Percentiles rank a stretch among this genome's conserved stretches.
phyloP scores from a whole-genome alignment of 2,797 vertebrate genomes.

The Hippocampus kuda region DNA sequence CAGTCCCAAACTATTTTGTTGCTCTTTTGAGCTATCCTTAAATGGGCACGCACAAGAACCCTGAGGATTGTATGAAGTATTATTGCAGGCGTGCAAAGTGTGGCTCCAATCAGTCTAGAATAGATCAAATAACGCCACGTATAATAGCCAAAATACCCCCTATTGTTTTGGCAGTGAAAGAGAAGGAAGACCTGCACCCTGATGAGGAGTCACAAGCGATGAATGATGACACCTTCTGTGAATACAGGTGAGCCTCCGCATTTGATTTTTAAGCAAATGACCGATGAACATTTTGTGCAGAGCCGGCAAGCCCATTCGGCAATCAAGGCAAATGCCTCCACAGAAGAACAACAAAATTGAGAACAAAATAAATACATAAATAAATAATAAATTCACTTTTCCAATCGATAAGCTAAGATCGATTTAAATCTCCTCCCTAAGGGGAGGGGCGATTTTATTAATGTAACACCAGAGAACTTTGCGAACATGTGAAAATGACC shows the following conservation, averaged over 20 bases:
- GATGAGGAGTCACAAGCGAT: slow-evolving; percentile 75
- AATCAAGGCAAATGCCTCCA: not conserved
- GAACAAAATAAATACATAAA: not conserved
- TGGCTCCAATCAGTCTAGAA: slow-evolving; percentile 10
- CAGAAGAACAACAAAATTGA: not conserved
- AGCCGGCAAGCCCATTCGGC: slow-evolving; percentile 17
- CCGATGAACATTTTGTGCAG: slow-evolving; percentile 1
- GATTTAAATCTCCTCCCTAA: not conserved
- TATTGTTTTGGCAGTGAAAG: slow-evolving; percentile 76
- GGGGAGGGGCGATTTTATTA: not conserved
- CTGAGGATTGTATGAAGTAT: not conserved
- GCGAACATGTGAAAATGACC: not conserved
- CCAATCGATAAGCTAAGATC: not conserved
- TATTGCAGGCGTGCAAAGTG: slow-evolving; percentile 15
- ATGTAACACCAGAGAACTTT: not conserved
- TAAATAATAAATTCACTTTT: not conserved
- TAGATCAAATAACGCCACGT: not conserved
- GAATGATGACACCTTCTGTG: slow-evolving; percentile 81
- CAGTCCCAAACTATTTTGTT: not conserved
- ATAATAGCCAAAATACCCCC: slow-evolving; percentile 16
- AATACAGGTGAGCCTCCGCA: slow-evolving; percentile 80
- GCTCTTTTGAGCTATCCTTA: not conserved
- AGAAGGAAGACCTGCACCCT: slow-evolving; percentile 81
- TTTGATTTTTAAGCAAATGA: slow-evolving; percentile 7
- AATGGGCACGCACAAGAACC: not conserved